Evolutionary conservation across 2,113 vertebrate genomes (phyloP).

Genomic region (Lycocorax pyrrhopterus): DNA sequence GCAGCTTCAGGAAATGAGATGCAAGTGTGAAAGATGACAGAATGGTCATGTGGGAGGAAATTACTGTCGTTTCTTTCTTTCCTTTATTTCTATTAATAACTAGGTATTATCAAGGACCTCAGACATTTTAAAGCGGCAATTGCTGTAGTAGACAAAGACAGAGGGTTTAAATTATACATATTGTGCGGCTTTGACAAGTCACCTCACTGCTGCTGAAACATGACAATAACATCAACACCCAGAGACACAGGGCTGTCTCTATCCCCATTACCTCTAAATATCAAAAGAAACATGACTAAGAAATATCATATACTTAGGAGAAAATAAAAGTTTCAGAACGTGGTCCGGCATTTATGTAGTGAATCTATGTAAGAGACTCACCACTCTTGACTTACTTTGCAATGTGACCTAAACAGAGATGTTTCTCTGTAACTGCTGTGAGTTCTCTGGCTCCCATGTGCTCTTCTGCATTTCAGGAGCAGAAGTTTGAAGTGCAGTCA

Average conservation of each 20-base stretch:
- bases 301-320: not conserved
- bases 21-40: conserved; percentile 43
- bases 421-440: not conserved
- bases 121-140: conserved; percentile 25
- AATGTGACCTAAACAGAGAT: not conserved
- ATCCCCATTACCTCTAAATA: not conserved
- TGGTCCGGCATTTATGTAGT: not conserved
- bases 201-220: not conserved
- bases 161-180: not conserved
- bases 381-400: not conserved
- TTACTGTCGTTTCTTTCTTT: conserved; percentile 19
- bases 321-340: not conserved
- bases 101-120: not conserved
- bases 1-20: conserved; percentile 52
- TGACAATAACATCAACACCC: not conserved
- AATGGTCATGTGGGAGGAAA: conserved; percentile 45
- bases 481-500: not conserved
- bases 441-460: not conserved
- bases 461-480: not conserved
- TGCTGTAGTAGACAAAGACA: not conserved
- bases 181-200: not conserved
- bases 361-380: not conserved
- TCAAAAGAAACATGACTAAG: not conserved
- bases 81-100: conserved; percentile 34
- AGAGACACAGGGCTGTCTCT: not conserved